Evolutionary conservation across 2,888 invertebrate genomes (phyloP).

Genomic region (Caenorhabditis panamensis): DNA sequence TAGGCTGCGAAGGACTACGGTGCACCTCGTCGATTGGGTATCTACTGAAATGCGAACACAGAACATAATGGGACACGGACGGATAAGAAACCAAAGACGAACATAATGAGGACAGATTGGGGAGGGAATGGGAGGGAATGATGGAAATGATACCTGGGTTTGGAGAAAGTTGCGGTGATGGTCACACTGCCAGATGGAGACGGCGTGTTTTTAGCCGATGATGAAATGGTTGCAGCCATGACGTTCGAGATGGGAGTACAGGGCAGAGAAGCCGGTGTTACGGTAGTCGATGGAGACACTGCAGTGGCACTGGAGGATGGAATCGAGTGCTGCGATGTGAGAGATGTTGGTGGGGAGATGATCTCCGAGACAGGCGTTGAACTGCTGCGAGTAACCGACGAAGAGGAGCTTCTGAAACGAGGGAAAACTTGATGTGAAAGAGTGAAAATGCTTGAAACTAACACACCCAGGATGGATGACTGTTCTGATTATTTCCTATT

Average conservation of each 20-base stretch:
- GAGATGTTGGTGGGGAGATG: constrained; percentile 49
- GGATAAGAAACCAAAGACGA: constrained; percentile 19
- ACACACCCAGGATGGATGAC: neutral
- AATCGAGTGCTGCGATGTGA: constrained; percentile 34
- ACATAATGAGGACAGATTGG: constrained; percentile 19
- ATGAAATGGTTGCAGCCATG: constrained; percentile 51
- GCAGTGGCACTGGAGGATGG: constrained; percentile 29
- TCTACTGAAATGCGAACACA: constrained; percentile 16
- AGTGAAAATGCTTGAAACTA: neutral
- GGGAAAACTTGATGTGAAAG: no score
- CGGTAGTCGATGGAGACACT: constrained; percentile 21
- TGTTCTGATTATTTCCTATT: constrained; percentile 10
- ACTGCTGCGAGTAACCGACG: constrained; percentile 46
- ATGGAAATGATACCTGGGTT: constrained; percentile 62
- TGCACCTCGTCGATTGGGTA: constrained; percentile 35
- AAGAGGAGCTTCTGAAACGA: constrained; percentile 42
- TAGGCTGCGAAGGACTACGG: constrained; percentile 64
- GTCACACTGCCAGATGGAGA: constrained; percentile 62
- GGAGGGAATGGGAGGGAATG: neutral
- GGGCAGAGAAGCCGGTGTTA: constrained; percentile 21
- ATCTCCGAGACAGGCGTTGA: constrained; percentile 53
- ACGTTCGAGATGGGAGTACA: constrained; percentile 48
- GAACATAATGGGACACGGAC: constrained; percentile 12
- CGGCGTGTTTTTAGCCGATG: constrained; percentile 60
- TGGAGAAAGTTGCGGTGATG: constrained; percentile 61